Percentiles rank a stretch among this genome's conserved stretches.
Evolutionary conservation across 1,140 invertebrate genomes (phyloP).

Genomic region (Portunus trituberculatus): DNA sequence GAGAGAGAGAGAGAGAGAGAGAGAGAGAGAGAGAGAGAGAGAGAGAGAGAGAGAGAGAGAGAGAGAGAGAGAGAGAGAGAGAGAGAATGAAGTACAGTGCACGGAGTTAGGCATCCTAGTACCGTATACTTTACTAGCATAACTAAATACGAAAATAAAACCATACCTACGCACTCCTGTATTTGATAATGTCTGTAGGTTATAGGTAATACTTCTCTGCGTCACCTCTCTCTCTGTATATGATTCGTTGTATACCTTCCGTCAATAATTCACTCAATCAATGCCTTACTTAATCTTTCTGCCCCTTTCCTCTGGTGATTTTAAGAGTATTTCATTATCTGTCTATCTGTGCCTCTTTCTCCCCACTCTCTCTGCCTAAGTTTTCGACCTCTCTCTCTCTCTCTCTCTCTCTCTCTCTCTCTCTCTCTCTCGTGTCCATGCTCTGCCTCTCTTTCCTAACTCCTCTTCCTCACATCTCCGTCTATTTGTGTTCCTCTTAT

Average conservation of each 20-base stretch:
- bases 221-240: too few relatives aligned
- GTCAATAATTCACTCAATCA: background rate
- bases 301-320: background rate
- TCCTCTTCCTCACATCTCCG: background rate
- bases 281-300: background rate
- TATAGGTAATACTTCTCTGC: too few relatives aligned
- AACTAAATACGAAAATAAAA: too few relatives aligned
- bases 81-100: background rate
- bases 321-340: background rate
- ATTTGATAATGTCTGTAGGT: too few relatives aligned
- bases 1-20: background rate
- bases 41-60: background rate
- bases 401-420: slow-evolving; percentile 1
- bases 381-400: background rate
- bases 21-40: slow-evolving; percentile 31
- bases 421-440: background rate
- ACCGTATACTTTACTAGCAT: too few relatives aligned
- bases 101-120: too few relatives aligned
- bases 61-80: slow-evolving; percentile 42
- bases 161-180: too few relatives aligned
- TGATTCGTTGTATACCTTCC: too few relatives aligned
- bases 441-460: background rate
- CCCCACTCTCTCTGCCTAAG: too few relatives aligned
- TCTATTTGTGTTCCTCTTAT: too few relatives aligned
- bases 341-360: background rate